Base-by-base conservation (phyloP, 2,797 vertebrate genomes). In the Neosilurus mollespiculum region DNA sequence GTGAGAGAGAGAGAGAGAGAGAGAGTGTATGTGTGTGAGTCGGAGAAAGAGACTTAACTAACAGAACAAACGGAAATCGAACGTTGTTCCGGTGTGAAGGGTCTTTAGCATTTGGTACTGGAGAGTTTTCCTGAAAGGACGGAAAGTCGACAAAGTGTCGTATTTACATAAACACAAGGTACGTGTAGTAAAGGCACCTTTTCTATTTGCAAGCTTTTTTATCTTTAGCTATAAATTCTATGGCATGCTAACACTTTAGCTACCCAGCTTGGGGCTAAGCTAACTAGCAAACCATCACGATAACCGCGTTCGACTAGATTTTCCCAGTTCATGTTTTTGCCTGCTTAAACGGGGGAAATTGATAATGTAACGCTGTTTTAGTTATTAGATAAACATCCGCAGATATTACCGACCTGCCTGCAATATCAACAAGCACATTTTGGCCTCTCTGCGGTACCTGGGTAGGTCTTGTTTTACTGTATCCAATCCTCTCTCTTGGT, bases 61-160 rank as follows among this genome's bases (percentile, higher is more conserved):
- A 24, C 37, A 56, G 58, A 59, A 59, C 58, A 14, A 61, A 22
- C 58, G 51, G 49, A 73, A 73, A 54, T 30, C 12, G 71, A 30
- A 20, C 26, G 4, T 24, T 34, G 75, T 77, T 77, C 75, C 75
- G 58, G 75, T 77, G 22, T 78, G 18, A 78, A 49, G 14, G 75
- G 75, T 62, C 75, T 37, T 9, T 22, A 9, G 20, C 11, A 54
- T 76, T 56, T 12, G 22, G 75, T 49, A 24, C 22, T 49, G 37
- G 51, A 24, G 34, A 78, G 75, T 62, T 78, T 49, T 24, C 20
- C 22, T n/a, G 11, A 24, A 49, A 14, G 58, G 43, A 43, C 43
- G 30, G 24, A n/a, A 62, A 62, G 30, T 62, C 34, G 1, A 30
- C 3, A 3, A 2, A 43, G 10, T 62, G 9, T 10, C 1, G 5